Percentiles rank a stretch among this genome's conserved stretches.
phyloP scores from a whole-genome alignment of 1,140 invertebrate species.

The Hycleus cichorii region DNA sequence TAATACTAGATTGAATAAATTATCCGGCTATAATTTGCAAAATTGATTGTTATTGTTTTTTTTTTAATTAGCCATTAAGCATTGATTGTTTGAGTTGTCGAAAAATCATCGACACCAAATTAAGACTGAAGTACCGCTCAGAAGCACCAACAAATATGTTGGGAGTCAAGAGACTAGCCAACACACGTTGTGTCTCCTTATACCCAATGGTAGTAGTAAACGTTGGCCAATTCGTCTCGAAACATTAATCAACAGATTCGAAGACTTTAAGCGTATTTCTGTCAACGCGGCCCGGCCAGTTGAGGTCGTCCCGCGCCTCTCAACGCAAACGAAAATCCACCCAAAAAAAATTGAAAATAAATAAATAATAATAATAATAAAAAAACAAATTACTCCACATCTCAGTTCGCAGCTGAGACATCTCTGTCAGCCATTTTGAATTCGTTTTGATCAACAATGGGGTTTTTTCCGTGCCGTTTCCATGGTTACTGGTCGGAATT shows the following conservation, averaged over 20 bases:
- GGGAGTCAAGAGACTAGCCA: background rate
- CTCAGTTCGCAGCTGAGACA: slow-evolving; percentile 25
- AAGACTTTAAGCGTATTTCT: slow-evolving; percentile 32
- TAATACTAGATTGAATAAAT: no score
- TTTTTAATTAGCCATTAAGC: no score
- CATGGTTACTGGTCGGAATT: slow-evolving; percentile 29
- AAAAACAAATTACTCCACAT: slow-evolving; percentile 32
- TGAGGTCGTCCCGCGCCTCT: background rate
- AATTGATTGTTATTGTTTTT: no score
- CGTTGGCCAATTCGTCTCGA: slow-evolving; percentile 26
- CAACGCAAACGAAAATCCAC: no score
- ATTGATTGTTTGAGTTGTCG: no score
- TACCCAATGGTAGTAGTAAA: slow-evolving; percentile 17
- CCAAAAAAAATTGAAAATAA: no score
- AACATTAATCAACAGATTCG: slow-evolving; percentile 31
- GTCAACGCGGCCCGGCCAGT: slow-evolving; percentile 18
- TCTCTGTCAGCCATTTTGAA: slow-evolving; percentile 33
- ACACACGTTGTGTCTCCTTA: slow-evolving; percentile 11
- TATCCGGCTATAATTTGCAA: no score
- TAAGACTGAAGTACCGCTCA: no score
- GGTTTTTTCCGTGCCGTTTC: slow-evolving; percentile 27
- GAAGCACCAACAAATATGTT: background rate
- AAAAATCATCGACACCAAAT: no score
- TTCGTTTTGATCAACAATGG: slow-evolving; percentile 34
- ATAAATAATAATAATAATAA: no score